Conservation (phyloP, 1,140 invertebrate genomes). For the Atopsyche davidsoni region DNA sequence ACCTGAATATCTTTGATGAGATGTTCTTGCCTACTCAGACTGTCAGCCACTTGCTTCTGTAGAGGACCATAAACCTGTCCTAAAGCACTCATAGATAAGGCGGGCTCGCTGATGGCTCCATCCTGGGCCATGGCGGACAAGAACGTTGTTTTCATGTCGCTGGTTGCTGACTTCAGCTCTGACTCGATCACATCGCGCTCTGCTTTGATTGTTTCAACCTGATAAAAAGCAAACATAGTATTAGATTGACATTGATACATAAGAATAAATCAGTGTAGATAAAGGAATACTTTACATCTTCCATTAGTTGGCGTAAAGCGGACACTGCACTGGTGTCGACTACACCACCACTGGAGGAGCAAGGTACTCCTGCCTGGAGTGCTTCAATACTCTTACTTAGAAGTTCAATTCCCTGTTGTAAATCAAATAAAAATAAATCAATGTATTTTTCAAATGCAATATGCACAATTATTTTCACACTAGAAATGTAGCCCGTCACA, state of each 20-base stretch:
- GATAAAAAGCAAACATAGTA: conserved; percentile 16
- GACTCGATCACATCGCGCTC: conserved; percentile 84
- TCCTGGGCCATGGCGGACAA: conserved; percentile 73
- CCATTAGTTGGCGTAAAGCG: conserved; percentile 75
- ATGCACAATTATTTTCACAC: too few relatives aligned
- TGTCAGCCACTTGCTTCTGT: conserved; percentile 74
- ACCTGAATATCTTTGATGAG: conserved; percentile 74
- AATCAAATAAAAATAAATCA: conserved; percentile 1
- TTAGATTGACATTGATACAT: neutral
- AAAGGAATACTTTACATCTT: conserved; percentile 50
- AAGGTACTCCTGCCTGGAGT: conserved; percentile 60
- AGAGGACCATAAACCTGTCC: conserved; percentile 75
- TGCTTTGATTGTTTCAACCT: conserved; percentile 82
- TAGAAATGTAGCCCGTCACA: too few relatives aligned
- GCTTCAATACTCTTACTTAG: conserved; percentile 68
- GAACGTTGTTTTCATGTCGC: conserved; percentile 84
- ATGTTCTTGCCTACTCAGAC: conserved; percentile 69
- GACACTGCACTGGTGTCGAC: conserved; percentile 56
- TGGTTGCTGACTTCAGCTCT: conserved; percentile 75
- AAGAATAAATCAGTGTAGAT: neutral
- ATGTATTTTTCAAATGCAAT: too few relatives aligned
- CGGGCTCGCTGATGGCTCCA: conserved; percentile 82
- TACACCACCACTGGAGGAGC: conserved; percentile 46
- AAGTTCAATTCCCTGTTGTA: conserved; percentile 65
- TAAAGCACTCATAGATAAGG: conserved; percentile 69